Conservation (phyloP, 2,113 vertebrate species). For the Tenebrosternarchus preto region DNA sequence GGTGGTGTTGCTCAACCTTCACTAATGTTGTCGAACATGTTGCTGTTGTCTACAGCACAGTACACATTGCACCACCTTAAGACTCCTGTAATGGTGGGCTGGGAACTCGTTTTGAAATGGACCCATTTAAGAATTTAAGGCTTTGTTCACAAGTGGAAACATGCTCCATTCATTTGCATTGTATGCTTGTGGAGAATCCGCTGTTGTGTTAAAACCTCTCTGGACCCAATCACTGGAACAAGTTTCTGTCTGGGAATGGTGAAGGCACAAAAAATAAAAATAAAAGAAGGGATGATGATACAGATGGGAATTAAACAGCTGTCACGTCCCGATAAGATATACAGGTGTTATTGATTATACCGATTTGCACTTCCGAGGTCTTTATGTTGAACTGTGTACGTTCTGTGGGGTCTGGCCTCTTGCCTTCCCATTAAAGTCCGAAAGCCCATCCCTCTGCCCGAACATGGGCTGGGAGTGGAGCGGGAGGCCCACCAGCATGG, state of each 20-base stretch:
- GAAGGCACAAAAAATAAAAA: not conserved
- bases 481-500: no score
- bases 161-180: conserved; percentile 3
- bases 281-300: not conserved
- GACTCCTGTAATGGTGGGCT: not conserved
- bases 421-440: conserved; percentile 37
- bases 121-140: conserved; percentile 15
- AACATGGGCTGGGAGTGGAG: not conserved
- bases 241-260: not conserved
- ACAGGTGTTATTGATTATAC: conserved; percentile 31
- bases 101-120: conserved; percentile 12
- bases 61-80: not conserved
- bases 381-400: conserved; percentile 35
- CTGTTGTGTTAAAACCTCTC: not conserved
- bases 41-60: not conserved
- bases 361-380: conserved; percentile 41
- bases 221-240: not conserved
- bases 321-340: not conserved
- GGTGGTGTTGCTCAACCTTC: not conserved
- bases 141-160: conserved; percentile 29
- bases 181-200: not conserved
- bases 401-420: not conserved
- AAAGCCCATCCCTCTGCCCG: conserved; percentile 25
- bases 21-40: not conserved
- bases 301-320: not conserved